Percentiles rank a stretch among this genome's conserved stretches.
These are phyloP conservation scores for Monochamus saltuarius DNA, from an alignment of 1,140 invertebrate species.

Conservation along the genomic window DNA sequence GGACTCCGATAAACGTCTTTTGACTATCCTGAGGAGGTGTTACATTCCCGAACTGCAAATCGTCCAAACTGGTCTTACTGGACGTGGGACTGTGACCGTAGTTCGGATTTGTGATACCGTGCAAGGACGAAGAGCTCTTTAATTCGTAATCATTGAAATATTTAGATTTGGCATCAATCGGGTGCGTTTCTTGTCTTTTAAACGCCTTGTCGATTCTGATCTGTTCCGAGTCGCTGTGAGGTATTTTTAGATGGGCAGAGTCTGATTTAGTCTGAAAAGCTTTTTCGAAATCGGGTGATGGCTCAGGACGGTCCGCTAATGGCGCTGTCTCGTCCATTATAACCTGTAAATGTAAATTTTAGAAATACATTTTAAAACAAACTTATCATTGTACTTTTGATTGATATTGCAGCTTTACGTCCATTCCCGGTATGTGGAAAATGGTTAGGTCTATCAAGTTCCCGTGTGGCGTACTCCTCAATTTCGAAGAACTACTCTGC, in stretches of 20 bases:
- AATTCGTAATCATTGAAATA: slow-evolving; percentile 32
- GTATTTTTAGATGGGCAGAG: slow-evolving; percentile 13
- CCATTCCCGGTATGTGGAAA: slow-evolving; percentile 92
- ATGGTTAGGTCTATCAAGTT: slow-evolving; percentile 80
- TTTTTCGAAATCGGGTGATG: slow-evolving; percentile 35
- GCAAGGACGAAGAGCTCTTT: slow-evolving; percentile 42
- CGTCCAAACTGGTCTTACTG: slow-evolving; percentile 39
- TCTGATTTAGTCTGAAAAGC: slow-evolving; percentile 29
- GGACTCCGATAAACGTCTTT: slow-evolving; percentile 3
- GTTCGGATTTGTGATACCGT: slow-evolving; percentile 50
- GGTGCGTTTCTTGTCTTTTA: slow-evolving; percentile 43
- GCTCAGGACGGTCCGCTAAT: slow-evolving; percentile 6
- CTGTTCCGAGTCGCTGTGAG: slow-evolving; percentile 40
- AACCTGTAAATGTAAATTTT: slow-evolving; percentile 15
- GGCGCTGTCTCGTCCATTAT: slow-evolving; percentile 23
- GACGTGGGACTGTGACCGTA: slow-evolving; percentile 44
- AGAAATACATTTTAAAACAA: not conserved
- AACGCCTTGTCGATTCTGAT: slow-evolving; percentile 49
- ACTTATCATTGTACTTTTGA: slow-evolving; percentile 65
- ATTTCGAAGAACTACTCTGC: slow-evolving; percentile 54
- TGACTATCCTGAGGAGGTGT: slow-evolving; percentile 28
- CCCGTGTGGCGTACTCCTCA: slow-evolving; percentile 55
- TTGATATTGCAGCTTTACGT: slow-evolving; percentile 92
- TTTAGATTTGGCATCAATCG: slow-evolving; percentile 24
- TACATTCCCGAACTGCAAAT: slow-evolving; percentile 37